Base-by-base conservation (phyloP, 2,888 invertebrate species). In the Drosophila robusta region DNA sequence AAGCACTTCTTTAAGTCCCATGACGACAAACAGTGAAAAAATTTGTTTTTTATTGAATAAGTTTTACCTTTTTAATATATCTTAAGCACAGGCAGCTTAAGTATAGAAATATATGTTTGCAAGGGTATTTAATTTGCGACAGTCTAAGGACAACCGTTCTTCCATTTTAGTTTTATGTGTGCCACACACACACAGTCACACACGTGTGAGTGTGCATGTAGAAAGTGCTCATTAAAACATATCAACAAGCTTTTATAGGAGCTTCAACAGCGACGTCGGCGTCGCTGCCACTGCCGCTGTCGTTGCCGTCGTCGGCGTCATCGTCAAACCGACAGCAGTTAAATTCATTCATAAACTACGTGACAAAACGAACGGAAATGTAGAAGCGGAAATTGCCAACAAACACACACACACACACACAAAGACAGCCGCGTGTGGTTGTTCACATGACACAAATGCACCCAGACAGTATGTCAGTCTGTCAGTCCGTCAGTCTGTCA, bases 301-400 rank as follows among this genome's bases (percentile, higher is more conserved):
- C 32, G 29, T 34, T 45, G 51, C 18, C 26, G 44, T 18, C 42
- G 38, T 54, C 38, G 42, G 2, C 58, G 58, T 46, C 62, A 51
- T 57, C 75, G 69, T 70, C 73, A 70, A 61, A 66, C 49, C 73
- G 66, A 76, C 76, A 61, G 85, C 83, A 80, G 78, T 85, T 83
- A 85, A 85, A 85, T 84, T 87, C 84, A 87, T 86, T 87, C 87
- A 87, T 87, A 82, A 86, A 86, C 82, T 84, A 87, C 85, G 87
- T 87, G 87, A 86, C 84, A 86, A 87, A 87, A 86, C 78, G 82
- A 86, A 85, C 86, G 87, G 87, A 87, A 83, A 86, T 87, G 84
- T 83, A 79, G 70, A 72, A 81, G 61, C 87, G 87, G 87, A 87
- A 87, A 87, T 84, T 84, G 81, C 84, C 83, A 84, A 72, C 86